These are phyloP conservation scores for Nesoenas mayeri DNA, from an alignment of 2,113 vertebrate genomes.

Conservation along the genomic window DNA sequence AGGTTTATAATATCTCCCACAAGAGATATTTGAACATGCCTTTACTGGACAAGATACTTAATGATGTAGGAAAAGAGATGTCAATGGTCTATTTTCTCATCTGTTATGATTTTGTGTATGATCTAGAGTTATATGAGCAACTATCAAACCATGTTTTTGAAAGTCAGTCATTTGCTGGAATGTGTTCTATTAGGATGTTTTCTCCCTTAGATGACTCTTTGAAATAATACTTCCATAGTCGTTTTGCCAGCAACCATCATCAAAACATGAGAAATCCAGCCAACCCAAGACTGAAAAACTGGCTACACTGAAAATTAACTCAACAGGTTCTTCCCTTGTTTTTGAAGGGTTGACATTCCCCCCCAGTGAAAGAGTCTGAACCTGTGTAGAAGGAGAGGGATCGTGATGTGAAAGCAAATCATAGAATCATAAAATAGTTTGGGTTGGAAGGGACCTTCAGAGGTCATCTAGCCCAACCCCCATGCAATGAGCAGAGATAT, in stretches of 20 bases:
- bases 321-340: neutral
- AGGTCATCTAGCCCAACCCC: too few species aligned
- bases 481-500: too few species aligned
- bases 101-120: neutral
- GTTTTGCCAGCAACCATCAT: conserved; percentile 4
- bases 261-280: neutral
- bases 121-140: neutral
- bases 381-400: neutral
- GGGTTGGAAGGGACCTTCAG: too few species aligned
- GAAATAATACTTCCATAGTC: neutral
- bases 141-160: neutral
- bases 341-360: neutral
- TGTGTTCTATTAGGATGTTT: neutral
- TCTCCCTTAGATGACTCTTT: neutral
- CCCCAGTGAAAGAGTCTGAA: neutral
- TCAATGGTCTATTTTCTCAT: neutral
- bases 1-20: neutral
- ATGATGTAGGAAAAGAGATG: neutral
- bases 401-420: neutral
- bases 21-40: neutral
- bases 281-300: neutral
- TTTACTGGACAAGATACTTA: neutral
- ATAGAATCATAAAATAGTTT: too few species aligned
- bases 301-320: neutral
- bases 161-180: neutral